Percentiles rank a stretch among this genome's conserved stretches.
Conservation (phyloP, 2,888 invertebrate species). For the Dryococelus australis region DNA sequence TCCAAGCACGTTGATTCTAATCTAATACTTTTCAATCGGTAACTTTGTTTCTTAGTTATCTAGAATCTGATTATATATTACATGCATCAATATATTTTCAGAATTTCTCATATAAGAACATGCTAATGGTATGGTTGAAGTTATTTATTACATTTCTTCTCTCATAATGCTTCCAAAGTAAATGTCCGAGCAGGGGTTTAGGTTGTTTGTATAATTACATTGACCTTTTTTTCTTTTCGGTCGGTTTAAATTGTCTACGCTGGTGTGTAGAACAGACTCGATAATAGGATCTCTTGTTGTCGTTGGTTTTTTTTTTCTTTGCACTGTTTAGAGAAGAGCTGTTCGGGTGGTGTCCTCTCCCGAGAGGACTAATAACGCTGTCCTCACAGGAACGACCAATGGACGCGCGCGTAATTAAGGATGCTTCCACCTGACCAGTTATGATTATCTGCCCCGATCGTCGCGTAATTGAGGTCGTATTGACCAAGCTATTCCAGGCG, state of each 20-base stretch:
- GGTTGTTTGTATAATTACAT: no score
- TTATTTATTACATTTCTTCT: no score
- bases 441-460: not conserved
- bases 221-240: no score
- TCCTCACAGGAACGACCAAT: not conserved
- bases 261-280: not conserved
- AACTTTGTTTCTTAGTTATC: no score
- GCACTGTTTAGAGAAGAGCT: not conserved
- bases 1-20: no score
- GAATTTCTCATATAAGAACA: no score
- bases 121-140: no score
- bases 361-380: not conserved
- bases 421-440: not conserved
- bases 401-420: not conserved
- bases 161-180: no score
- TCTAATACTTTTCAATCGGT: no score
- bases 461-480: not conserved
- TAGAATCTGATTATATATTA: no score
- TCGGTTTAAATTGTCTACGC: not conserved
- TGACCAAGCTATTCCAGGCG: not conserved
- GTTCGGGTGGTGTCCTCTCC: not conserved
- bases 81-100: no score
- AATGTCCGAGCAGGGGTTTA: no score
- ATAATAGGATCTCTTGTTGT: not conserved
- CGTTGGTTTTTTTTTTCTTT: not conserved